Evolutionary conservation across 2,113 vertebrate genomes (phyloP).

Genomic region (Copsychus sechellarum): DNA sequence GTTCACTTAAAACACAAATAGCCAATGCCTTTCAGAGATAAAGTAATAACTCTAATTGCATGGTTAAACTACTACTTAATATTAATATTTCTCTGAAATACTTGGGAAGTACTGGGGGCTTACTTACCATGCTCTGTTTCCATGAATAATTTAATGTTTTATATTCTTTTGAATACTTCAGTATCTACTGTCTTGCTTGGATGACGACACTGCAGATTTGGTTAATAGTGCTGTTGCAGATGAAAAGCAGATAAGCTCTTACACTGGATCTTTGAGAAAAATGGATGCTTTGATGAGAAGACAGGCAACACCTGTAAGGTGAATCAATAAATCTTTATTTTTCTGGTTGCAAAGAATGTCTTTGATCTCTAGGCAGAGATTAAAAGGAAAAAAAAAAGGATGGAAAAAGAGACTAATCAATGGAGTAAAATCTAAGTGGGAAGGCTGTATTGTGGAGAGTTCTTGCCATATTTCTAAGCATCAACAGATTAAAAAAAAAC

Average conservation of each 20-base stretch:
- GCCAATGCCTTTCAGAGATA: not conserved
- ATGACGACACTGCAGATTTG: not conserved
- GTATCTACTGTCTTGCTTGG: not conserved
- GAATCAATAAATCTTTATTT: conserved; percentile 49
- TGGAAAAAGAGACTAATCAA: not conserved
- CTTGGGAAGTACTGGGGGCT: not conserved
- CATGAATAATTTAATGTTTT: not conserved
- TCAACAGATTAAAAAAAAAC: not conserved
- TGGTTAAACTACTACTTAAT: not conserved
- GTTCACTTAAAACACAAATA: not conserved
- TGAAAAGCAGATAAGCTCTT: not conserved
- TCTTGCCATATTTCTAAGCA: not conserved
- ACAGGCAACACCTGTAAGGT: conserved; percentile 11
- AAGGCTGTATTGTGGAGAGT: not conserved
- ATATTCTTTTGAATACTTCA: not conserved
- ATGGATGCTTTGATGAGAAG: not conserved
- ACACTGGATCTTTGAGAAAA: not conserved
- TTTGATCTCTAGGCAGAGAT: conserved; percentile 19
- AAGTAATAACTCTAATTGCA: not conserved
- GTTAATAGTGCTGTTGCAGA: not conserved
- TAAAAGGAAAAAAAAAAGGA: not conserved
- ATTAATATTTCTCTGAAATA: not conserved
- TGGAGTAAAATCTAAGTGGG: not conserved
- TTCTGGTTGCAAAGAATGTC: conserved; percentile 22
- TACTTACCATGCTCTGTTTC: not conserved